Evolutionary conservation across 2,888 invertebrate species (phyloP).

Genomic region (Tiliacea citrago): DNA sequence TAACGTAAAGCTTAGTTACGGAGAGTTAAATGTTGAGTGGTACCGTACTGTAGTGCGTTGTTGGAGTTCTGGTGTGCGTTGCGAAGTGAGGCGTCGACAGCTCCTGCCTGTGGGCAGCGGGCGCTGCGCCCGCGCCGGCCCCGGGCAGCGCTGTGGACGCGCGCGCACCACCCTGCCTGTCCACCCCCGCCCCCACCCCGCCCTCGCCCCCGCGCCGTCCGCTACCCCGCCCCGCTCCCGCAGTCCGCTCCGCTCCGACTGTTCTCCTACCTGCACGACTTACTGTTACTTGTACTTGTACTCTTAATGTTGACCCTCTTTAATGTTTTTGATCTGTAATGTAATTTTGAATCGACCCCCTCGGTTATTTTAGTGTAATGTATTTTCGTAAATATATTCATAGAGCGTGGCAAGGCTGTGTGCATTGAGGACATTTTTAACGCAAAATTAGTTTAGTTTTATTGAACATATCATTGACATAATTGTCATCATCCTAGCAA

Average conservation of each 20-base stretch:
- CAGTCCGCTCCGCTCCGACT: slow-evolving; percentile 75
- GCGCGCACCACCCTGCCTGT: slow-evolving; percentile 68
- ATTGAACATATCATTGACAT: slow-evolving; percentile 86
- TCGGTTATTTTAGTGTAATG: slow-evolving; percentile 90
- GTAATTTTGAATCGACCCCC: slow-evolving; percentile 88
- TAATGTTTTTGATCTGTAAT: slow-evolving; percentile 89
- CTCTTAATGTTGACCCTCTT: slow-evolving; percentile 88
- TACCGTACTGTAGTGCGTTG: slow-evolving; percentile 89
- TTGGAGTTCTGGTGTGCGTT: slow-evolving; percentile 85
- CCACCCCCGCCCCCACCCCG: slow-evolving; percentile 54
- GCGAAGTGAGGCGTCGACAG: slow-evolving; percentile 82
- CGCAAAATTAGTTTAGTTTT: slow-evolving; percentile 89
- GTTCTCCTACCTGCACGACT: slow-evolving; percentile 88
- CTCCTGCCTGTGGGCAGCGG: slow-evolving; percentile 77
- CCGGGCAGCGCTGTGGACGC: slow-evolving; percentile 79
- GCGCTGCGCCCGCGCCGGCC: slow-evolving; percentile 54
- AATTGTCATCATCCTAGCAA: slow-evolving; percentile 87
- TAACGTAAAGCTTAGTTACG: slow-evolving; percentile 89
- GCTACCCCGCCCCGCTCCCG: slow-evolving; percentile 74
- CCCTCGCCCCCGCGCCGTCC: slow-evolving; percentile 70
- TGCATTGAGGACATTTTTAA: slow-evolving; percentile 91
- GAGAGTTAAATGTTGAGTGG: slow-evolving; percentile 90
- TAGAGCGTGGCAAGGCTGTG: slow-evolving; percentile 94
- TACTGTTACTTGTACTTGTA: slow-evolving; percentile 86
- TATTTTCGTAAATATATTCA: slow-evolving; percentile 87